These are phyloP conservation scores for Heterotilapia buettikoferi DNA, from an alignment of 2,113 vertebrate genomes.

Conservation along the genomic window DNA sequence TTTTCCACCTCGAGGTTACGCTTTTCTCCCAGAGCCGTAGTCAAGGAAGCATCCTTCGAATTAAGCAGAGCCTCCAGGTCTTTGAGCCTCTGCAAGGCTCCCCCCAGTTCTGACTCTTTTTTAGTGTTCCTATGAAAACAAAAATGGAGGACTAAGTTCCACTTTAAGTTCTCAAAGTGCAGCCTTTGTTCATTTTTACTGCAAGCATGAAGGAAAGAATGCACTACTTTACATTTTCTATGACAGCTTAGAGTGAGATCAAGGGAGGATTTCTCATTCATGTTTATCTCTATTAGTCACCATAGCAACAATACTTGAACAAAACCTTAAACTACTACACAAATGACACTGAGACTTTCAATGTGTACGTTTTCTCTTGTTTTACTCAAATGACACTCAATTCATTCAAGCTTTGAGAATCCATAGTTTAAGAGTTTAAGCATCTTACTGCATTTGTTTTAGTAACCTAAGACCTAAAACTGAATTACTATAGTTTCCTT, in stretches of 20 bases:
- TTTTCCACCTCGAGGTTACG: slow-evolving; percentile 81
- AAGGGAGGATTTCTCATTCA: neutral
- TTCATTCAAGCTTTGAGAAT: neutral
- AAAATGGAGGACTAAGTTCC: neutral
- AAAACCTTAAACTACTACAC: neutral
- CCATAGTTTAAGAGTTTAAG: neutral
- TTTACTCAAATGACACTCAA: neutral
- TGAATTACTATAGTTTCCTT: slow-evolving; percentile 9
- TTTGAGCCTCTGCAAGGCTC: slow-evolving; percentile 80
- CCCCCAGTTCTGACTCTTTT: slow-evolving; percentile 82
- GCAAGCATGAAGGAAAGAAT: rapidly evolving
- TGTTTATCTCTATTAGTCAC: neutral
- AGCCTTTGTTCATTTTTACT: neutral
- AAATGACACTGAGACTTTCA: neutral
- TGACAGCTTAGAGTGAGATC: neutral
- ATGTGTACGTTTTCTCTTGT: neutral
- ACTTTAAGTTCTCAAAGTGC: neutral
- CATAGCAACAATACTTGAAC: neutral
- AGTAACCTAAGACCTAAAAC: neutral
- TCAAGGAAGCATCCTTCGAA: slow-evolving; percentile 84
- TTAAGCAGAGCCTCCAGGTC: slow-evolving; percentile 89
- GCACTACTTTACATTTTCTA: neutral
- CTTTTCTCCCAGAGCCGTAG: slow-evolving; percentile 85
- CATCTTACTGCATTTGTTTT: neutral
- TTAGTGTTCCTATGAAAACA: slow-evolving; percentile 78